Conservation (phyloP, 1,140 invertebrate species). For the Brachionus rotundiformis region DNA sequence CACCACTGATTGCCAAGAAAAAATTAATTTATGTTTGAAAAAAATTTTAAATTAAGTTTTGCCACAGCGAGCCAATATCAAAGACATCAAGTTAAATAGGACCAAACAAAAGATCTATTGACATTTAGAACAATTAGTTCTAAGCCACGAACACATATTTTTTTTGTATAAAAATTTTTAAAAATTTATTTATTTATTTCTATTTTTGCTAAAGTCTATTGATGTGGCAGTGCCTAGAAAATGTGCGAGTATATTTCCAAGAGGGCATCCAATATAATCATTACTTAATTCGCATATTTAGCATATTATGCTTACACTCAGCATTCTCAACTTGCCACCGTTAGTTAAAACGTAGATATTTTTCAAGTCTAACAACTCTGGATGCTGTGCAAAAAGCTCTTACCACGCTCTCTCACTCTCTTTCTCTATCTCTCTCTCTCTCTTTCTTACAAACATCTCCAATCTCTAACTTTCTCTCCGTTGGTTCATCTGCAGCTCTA, state of each 20-base stretch:
- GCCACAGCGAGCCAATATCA: not conserved
- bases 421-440: conserved; percentile 8
- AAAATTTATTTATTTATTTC: not conserved
- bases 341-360: not conserved
- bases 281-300: not conserved
- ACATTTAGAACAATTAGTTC: not conserved
- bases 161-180: not conserved
- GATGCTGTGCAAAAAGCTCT: not conserved
- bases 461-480: not conserved
- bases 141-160: not conserved
- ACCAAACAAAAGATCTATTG: not conserved
- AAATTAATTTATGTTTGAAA: too few relatives aligned
- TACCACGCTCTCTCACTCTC: not conserved
- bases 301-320: not conserved
- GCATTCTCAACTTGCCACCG: conserved; percentile 13
- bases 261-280: not conserved
- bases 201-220: not conserved
- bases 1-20: too few relatives aligned
- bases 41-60: too few relatives aligned
- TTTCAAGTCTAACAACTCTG: not conserved
- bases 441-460: too few relatives aligned
- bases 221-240: not conserved
- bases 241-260: not conserved
- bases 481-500: not conserved
- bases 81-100: not conserved